phyloP scores from a whole-genome alignment of 1,140 invertebrate genomes.

The Nymphalis io region DNA sequence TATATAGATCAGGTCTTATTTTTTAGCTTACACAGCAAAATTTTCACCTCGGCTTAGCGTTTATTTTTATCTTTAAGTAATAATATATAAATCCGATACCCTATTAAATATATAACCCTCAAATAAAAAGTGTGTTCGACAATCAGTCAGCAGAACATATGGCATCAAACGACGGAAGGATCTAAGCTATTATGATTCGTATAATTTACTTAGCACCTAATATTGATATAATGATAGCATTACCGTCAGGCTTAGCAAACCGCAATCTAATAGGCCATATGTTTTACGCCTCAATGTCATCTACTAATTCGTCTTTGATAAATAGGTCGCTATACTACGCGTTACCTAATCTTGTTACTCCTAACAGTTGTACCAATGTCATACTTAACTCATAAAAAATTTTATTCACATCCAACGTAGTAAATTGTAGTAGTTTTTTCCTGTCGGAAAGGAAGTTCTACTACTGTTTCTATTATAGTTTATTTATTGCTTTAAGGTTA shows the following conservation, averaged over 20 bases:
- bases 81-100: too few relatives aligned
- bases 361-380: conserved; percentile 31
- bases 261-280: conserved; percentile 64
- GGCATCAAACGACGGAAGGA: conserved; percentile 24
- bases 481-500: too few relatives aligned
- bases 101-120: too few relatives aligned
- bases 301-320: conserved; percentile 71
- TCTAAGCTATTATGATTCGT: conserved; percentile 37
- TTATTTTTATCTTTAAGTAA: too few relatives aligned
- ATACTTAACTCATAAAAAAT: not conserved
- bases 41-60: too few relatives aligned
- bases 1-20: too few relatives aligned
- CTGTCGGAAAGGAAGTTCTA: too few relatives aligned
- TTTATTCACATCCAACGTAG: too few relatives aligned
- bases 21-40: too few relatives aligned
- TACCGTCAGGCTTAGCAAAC: conserved; percentile 45
- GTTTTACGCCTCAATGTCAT: conserved; percentile 69
- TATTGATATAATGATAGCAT: conserved; percentile 65
- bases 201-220: conserved; percentile 75
- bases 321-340: conserved; percentile 53
- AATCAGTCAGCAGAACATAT: conserved; percentile 5
- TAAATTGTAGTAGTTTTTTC: too few relatives aligned
- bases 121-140: too few relatives aligned
- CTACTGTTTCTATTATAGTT: too few relatives aligned
- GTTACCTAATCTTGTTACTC: conserved; percentile 42